Evolutionary conservation across 2,888 invertebrate genomes (phyloP).

Genomic region (Notodonta ziczac): DNA sequence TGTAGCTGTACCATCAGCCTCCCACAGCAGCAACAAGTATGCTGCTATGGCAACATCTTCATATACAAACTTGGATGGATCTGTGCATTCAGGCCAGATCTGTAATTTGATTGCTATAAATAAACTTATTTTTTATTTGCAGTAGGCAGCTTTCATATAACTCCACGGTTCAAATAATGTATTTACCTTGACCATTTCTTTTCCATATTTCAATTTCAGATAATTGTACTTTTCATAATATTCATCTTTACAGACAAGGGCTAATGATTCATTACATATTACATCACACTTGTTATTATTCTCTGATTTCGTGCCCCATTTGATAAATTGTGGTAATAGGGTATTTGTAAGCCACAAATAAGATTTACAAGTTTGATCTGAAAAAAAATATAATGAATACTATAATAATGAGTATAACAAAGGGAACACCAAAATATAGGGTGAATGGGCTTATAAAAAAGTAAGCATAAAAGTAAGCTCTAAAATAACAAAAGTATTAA

Average conservation of each 20-base stretch:
- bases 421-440: too few relatives aligned
- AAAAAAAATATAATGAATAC: constrained; percentile 28
- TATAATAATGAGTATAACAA: not conserved
- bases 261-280: constrained; percentile 83
- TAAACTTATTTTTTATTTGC: too few relatives aligned
- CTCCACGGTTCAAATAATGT: not conserved
- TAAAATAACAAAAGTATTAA: too few relatives aligned
- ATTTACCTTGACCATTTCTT: constrained; percentile 86
- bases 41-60: constrained; percentile 98
- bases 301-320: constrained; percentile 84
- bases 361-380: constrained; percentile 56
- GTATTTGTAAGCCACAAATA: constrained; percentile 82
- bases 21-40: constrained; percentile 93
- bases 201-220: constrained; percentile 92
- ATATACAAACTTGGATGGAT: constrained; percentile 97
- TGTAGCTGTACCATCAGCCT: constrained; percentile 73
- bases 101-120: constrained; percentile 47
- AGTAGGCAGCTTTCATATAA: too few relatives aligned
- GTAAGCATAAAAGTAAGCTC: too few relatives aligned
- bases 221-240: constrained; percentile 90
- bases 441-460: too few relatives aligned
- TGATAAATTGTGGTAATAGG: constrained; percentile 85
- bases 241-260: constrained; percentile 86
- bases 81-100: constrained; percentile 97
- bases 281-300: constrained; percentile 32